Base-by-base conservation (phyloP, 2,797 vertebrate genomes). In the Myoxocephalus aenaeus region DNA sequence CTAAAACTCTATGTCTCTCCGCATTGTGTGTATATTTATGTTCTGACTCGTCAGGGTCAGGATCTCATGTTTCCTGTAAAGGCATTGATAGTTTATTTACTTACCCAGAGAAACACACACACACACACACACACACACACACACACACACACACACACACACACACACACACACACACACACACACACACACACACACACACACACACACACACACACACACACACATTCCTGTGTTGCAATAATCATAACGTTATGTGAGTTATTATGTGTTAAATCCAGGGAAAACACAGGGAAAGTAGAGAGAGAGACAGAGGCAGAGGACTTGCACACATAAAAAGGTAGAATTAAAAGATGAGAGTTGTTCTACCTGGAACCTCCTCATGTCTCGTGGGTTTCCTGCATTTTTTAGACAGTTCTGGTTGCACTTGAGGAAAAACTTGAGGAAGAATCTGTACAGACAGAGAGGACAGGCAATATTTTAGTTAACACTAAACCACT, bases 341-440 rank as follows among this genome's bases (percentile, higher is more conserved):
- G 32, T 61, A 42, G 58, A 54, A 54, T 5, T 25, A 12, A 69
- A 34, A 40, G 51, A 38, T 4, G 34, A 22, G 38, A 53, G 14
- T 25, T 34, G 67, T 58, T 73, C 15, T 90, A 99, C 98, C 97
- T 99, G 98, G 94, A 99, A 99, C 94, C 98, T 96, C 75, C 98
- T 96, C 98, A 99, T 99, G 92, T 99, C 98, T 84, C 98, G 94
- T 58, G 98, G 98, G 93, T 99, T 99, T 93, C 98, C 98, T 56
- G 98, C 98, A 90, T 99, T 99, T 95, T 99, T 99, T 95, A 99
- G 94, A 95, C 98, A 99, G 95, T 99, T 99, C 95, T 99, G 98
- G 96, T 99, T 99, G 94, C 98, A 99, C 95, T 99, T 99, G 92
- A 99, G 97, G 94, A 99, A 99, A 93, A 99, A 99, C 93, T 99